Percentiles rank a stretch among this genome's conserved stretches.
These are phyloP conservation scores for Drosophila nigricruria DNA, from an alignment of 2,888 invertebrate species.

Conservation along the genomic window DNA sequence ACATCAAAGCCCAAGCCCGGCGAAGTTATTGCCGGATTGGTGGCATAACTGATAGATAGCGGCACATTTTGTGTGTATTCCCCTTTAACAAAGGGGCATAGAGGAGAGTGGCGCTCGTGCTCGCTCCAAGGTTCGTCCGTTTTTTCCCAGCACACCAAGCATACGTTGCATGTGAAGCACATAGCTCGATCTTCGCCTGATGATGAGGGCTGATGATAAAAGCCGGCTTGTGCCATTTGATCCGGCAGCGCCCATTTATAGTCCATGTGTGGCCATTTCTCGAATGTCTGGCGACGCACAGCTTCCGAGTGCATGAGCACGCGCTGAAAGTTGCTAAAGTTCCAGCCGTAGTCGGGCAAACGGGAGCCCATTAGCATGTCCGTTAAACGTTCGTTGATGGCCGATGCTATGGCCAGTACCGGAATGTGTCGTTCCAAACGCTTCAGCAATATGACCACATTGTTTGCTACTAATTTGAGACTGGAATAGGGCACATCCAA, in stretches of 20 bases:
- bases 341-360: slow-evolving; percentile 83
- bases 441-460: slow-evolving; percentile 93
- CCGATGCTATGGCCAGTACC: slow-evolving; percentile 94
- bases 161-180: slow-evolving; percentile 98
- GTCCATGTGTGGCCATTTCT: slow-evolving; percentile 98
- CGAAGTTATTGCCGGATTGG: slow-evolving; percentile 90
- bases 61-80: slow-evolving; percentile 98
- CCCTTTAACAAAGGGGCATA: slow-evolving; percentile 96
- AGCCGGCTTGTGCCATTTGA: slow-evolving; percentile 98
- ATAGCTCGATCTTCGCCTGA: slow-evolving; percentile 97
- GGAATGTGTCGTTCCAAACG: slow-evolving; percentile 93
- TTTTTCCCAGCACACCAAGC: slow-evolving; percentile 98
- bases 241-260: slow-evolving; percentile 98
- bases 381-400: slow-evolving; percentile 94
- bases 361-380: slow-evolving; percentile 88
- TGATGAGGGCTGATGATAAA: slow-evolving; percentile 96
- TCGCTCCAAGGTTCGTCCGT: slow-evolving; percentile 99
- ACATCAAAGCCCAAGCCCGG: slow-evolving; percentile 85
- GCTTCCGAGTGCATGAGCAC: slow-evolving; percentile 96
- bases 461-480: slow-evolving; percentile 91
- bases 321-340: slow-evolving; percentile 84
- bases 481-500: slow-evolving; percentile 92
- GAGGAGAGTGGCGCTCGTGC: slow-evolving; percentile 97
- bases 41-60: slow-evolving; percentile 93
- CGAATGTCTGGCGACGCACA: slow-evolving; percentile 95